phyloP scores from a whole-genome alignment of 2,888 invertebrate genomes.

The Stenolophus ochropezus region DNA sequence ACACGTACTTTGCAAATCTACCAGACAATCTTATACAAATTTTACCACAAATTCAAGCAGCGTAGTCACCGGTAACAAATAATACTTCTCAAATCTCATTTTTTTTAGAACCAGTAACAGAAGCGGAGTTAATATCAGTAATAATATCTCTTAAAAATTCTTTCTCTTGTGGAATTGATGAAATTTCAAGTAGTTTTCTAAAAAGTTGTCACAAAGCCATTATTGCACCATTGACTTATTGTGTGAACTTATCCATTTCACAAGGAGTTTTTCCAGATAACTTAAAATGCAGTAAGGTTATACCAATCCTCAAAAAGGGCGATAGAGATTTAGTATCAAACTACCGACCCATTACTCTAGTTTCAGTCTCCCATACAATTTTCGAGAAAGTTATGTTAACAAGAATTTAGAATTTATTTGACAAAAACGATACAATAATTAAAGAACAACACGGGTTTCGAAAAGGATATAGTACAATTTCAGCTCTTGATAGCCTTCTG shows the following conservation, averaged over 20 bases:
- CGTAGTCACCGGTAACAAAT: too few relatives aligned
- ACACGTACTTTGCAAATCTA: too few relatives aligned
- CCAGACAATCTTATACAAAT: too few relatives aligned
- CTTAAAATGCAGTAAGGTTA: neutral
- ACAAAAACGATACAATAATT: neutral
- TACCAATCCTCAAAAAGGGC: neutral
- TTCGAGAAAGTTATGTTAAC: neutral
- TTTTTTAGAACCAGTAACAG: too few relatives aligned
- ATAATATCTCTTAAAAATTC: too few relatives aligned
- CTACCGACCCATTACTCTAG: neutral
- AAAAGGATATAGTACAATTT: neutral
- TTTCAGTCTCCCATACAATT: conserved; percentile 7
- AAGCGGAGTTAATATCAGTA: too few relatives aligned
- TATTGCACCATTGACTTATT: neutral
- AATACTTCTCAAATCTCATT: too few relatives aligned
- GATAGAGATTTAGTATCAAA: neutral
- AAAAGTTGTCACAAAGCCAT: neutral
- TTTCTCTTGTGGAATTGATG: neutral
- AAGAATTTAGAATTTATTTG: neutral
- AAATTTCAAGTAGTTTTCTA: too few relatives aligned
- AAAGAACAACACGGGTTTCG: conserved; percentile 15
- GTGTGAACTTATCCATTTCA: neutral
- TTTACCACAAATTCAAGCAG: too few relatives aligned
- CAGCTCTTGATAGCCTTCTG: too few relatives aligned
- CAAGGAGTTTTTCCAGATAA: conserved; percentile 14